phyloP scores from a whole-genome alignment of 2,888 invertebrate species.

The Drosophila atroscutellata region DNA sequence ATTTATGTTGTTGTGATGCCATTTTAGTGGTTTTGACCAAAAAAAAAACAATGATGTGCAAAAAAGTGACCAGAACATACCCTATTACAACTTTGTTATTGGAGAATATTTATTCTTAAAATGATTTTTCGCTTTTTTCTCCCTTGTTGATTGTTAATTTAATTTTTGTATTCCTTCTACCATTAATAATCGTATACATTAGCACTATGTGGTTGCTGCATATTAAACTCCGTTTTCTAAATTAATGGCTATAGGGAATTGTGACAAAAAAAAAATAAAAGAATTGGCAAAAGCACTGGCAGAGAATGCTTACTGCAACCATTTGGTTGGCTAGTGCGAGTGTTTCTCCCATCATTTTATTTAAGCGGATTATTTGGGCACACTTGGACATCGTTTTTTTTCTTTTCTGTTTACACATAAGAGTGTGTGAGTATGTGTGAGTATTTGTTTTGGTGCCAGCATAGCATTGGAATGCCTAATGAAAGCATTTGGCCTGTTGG shows the following conservation, averaged over 20 bases:
- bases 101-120: background rate
- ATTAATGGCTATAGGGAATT: slow-evolving; percentile 21
- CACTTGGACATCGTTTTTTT: slow-evolving; percentile 61
- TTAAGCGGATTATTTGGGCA: slow-evolving; percentile 79
- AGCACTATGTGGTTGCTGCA: background rate
- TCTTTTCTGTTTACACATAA: slow-evolving; percentile 18
- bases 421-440: slow-evolving; percentile 11
- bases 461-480: slow-evolving; percentile 74
- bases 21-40: slow-evolving; percentile 68
- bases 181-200: background rate
- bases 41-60: slow-evolving; percentile 23
- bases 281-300: slow-evolving; percentile 68
- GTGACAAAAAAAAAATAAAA: slow-evolving; percentile 2
- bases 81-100: background rate
- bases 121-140: background rate
- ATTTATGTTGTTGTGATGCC: slow-evolving; percentile 26
- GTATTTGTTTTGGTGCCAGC: slow-evolving; percentile 33
- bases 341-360: slow-evolving; percentile 74
- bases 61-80: slow-evolving; percentile 9
- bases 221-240: background rate
- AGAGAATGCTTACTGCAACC: slow-evolving; percentile 61
- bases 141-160: background rate
- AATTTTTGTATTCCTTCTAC: background rate
- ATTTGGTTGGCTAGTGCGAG: slow-evolving; percentile 52
- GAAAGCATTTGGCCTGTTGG: slow-evolving; percentile 57